Conservation (phyloP, 1,140 invertebrate species). For the Lineus longissimus region DNA sequence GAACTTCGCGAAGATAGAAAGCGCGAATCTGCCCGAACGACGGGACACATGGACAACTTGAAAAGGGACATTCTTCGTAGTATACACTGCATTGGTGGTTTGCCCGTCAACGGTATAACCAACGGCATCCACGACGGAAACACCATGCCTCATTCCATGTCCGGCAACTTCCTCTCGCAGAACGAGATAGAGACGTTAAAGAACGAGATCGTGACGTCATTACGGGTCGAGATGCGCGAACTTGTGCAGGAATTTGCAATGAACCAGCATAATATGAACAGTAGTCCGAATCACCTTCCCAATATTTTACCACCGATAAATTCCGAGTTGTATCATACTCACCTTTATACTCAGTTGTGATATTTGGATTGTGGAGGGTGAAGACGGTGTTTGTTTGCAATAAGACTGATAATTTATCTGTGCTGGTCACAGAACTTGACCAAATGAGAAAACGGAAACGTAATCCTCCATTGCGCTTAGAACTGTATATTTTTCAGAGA, state of each 20-base stretch:
- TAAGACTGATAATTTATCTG: too few species aligned
- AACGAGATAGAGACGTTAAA: conserved; percentile 48
- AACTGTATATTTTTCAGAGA: too few species aligned
- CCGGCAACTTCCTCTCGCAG: conserved; percentile 23
- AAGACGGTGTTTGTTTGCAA: too few species aligned
- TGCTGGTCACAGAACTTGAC: too few species aligned
- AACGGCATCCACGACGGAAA: not conserved
- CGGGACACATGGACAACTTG: conserved; percentile 56
- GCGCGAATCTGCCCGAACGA: conserved; percentile 53
- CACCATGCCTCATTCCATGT: conserved; percentile 10
- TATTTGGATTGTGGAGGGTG: too few species aligned
- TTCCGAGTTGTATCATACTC: conserved; percentile 53
- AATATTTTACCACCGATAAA: conserved; percentile 21
- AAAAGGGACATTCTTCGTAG: conserved; percentile 54
- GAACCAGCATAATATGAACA: conserved; percentile 5
- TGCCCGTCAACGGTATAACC: conserved; percentile 4
- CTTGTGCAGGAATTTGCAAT: conserved; percentile 24
- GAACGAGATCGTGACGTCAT: conserved; percentile 43
- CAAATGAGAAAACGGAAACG: too few species aligned
- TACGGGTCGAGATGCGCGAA: conserved; percentile 44
- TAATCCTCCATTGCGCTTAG: too few species aligned
- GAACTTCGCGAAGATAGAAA: conserved; percentile 60
- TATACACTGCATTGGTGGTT: conserved; percentile 8
- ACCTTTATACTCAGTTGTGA: conserved; percentile 53
- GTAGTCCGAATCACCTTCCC: conserved; percentile 17